Evolutionary conservation across 35 echinoderm and acorn worm species (phyloP).

Genomic region (Nesometra sesokonis): DNA sequence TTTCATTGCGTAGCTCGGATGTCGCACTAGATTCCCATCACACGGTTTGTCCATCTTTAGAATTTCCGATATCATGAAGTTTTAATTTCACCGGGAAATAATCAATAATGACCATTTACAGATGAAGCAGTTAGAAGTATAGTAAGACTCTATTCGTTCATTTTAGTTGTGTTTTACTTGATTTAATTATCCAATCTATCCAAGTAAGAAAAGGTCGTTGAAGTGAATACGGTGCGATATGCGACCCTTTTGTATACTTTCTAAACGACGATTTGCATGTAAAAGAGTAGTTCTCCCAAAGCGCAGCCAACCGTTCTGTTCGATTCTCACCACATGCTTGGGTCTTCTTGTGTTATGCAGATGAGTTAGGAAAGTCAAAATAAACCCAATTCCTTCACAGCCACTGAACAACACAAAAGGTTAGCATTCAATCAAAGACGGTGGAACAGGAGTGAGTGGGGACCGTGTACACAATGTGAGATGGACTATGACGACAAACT

Average conservation of each 20-base stretch:
- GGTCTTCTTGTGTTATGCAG: not conserved
- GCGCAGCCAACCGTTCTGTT: not conserved
- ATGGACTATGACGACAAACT: not conserved
- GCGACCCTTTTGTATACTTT: not conserved
- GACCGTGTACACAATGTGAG: not conserved
- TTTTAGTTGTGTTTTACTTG: too few relatives aligned
- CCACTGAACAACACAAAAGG: not conserved
- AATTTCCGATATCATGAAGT: too few relatives aligned
- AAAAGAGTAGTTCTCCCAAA: not conserved
- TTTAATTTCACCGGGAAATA: too few relatives aligned
- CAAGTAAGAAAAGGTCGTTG: not conserved
- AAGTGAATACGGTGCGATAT: not conserved
- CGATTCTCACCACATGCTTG: not conserved
- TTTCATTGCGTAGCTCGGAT: not conserved
- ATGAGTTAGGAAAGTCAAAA: not conserved
- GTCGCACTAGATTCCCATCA: not conserved
- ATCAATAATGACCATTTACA: too few relatives aligned
- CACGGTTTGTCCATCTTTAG: not conserved
- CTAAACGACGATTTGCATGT: not conserved
- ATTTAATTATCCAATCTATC: too few relatives aligned
- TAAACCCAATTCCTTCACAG: not conserved
- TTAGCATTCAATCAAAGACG: not conserved
- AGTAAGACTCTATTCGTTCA: too few relatives aligned
- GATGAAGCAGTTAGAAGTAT: too few relatives aligned
- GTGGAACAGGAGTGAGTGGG: not conserved